Conservation (phyloP, 53 echinoderm and acorn worm species). For the Actinopyga echinites region DNA sequence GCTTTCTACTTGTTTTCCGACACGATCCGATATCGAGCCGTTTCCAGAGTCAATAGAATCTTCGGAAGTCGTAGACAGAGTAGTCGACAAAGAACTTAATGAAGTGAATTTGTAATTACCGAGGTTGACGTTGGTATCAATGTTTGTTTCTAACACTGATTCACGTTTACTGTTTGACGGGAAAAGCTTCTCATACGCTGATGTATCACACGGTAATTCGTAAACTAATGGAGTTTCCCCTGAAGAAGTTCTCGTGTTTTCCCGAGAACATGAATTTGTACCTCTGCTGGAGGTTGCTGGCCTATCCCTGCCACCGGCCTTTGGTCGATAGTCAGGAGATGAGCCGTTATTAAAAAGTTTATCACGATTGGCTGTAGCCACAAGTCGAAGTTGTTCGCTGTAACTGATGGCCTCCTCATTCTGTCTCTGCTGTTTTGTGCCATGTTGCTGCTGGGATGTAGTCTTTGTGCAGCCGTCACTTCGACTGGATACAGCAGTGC, state of each 20-base stretch:
- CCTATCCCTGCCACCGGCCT: too few species aligned
- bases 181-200: too few species aligned
- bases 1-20: neutral
- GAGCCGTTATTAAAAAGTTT: constrained; percentile 15
- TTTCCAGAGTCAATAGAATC: constrained; percentile 30
- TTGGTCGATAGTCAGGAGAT: neutral
- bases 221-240: too few species aligned
- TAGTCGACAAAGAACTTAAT: constrained; percentile 14
- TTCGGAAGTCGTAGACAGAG: constrained; percentile 23
- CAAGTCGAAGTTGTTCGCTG: constrained; percentile 23
- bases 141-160: constrained; percentile 17
- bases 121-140: constrained; percentile 2
- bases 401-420: constrained; percentile 20
- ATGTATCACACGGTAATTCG: too few species aligned
- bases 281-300: too few species aligned
- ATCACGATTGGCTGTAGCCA: constrained; percentile 16
- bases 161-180: neutral
- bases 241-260: too few species aligned
- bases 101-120: constrained; percentile 16
- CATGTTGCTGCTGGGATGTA: too few species aligned
- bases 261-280: too few species aligned
- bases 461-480: too few species aligned
- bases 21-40: constrained; percentile 21
- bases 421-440: neutral
- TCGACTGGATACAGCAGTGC: neutral